A percentile compares a stretch with the other conserved stretches of the same genome.
phyloP scores from a whole-genome alignment of 1,140 invertebrate species.

The Venturia canescens region DNA sequence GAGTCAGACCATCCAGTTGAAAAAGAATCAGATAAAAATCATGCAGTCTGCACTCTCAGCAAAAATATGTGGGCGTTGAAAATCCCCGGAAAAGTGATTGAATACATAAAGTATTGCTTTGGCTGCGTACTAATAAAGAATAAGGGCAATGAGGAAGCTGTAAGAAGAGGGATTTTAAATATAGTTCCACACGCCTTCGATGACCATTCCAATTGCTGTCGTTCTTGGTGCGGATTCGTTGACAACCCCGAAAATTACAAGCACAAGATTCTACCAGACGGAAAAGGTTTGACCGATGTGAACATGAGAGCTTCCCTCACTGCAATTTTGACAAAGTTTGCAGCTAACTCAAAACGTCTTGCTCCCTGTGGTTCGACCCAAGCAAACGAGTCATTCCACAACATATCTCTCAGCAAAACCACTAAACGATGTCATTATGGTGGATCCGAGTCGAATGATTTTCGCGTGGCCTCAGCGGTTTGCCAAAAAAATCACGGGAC shows the following conservation, averaged over 20 bases:
- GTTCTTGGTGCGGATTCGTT: conserved; percentile 47
- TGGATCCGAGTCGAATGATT: conserved; percentile 41
- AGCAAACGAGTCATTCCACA: conserved; percentile 51
- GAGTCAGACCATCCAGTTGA: conserved; percentile 24
- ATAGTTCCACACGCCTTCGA: conserved; percentile 54
- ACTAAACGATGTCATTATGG: conserved; percentile 46
- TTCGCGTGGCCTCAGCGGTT: conserved; percentile 36
- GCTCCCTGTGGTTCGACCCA: conserved; percentile 49
- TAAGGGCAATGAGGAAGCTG: conserved; percentile 40
- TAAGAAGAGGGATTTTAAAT: conserved; percentile 42
- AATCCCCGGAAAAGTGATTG: conserved; percentile 32
- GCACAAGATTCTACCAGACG: conserved; percentile 48
- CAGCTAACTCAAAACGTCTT: conserved; percentile 44
- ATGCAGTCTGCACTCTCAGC: conserved; percentile 33
- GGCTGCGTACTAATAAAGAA: conserved; percentile 36
- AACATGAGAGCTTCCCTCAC: conserved; percentile 33
- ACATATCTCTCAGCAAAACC: conserved; percentile 36
- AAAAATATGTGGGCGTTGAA: conserved; percentile 45
- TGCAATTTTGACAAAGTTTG: conserved; percentile 45
- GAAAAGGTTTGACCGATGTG: conserved; percentile 44
- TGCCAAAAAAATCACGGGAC: conserved; percentile 43
- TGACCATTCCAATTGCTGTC: conserved; percentile 52
- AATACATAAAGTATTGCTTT: conserved; percentile 50
- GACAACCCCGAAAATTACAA: conserved; percentile 42
- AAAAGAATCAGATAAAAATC: conserved; percentile 55